Evolutionary conservation across 2,888 invertebrate species (phyloP), one percentile per base, ranked within the genome.

Genomic region (Timandra comae): DNA sequence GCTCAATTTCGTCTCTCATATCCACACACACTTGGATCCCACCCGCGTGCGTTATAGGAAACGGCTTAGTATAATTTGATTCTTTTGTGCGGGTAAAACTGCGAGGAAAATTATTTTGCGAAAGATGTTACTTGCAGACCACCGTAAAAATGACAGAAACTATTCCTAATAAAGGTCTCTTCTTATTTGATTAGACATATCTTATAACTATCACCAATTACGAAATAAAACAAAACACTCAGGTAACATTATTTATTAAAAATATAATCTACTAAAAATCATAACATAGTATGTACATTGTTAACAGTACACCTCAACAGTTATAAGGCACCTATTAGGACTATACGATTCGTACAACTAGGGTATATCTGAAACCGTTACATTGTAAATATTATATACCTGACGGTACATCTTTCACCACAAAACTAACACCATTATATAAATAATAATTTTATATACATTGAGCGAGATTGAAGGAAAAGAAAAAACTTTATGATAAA

Each of bases 261-360:
- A 77, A 82, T 78, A 81, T 75, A 76, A 62, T 73, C 73, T 75
- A 78, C 64, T 57, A 71, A 71, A n/a, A 71, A 60, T 79, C 73
- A 75, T 80, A 82, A 84, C 80, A 76, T 76, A 69, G 68, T 84
- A 82, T 79, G 72, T 82, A 84, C 79, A 80, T 63, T 70, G 62
- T 72, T 63, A 78, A 79, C 79, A 80, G 73, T 77, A 79, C 80
- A 81, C 78, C 77, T 71, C 60, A 61, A 68, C 65, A 71, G 65
- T 53, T 65, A 69, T 72, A 82, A 80, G 79, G 82, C 81, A 81
- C 81, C 72, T 71, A 70, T 64, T 58, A 46, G 43, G 43, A 43
- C 43, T 39, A 38, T 33, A 52, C 52, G 50, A 50, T 43, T 52
- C 29, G 46, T 47, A 38, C 35, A 28, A 46, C 40, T 46, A 49